Evolutionary conservation across 2,888 invertebrate species (phyloP).

Genomic region (Epirrita christyi): DNA sequence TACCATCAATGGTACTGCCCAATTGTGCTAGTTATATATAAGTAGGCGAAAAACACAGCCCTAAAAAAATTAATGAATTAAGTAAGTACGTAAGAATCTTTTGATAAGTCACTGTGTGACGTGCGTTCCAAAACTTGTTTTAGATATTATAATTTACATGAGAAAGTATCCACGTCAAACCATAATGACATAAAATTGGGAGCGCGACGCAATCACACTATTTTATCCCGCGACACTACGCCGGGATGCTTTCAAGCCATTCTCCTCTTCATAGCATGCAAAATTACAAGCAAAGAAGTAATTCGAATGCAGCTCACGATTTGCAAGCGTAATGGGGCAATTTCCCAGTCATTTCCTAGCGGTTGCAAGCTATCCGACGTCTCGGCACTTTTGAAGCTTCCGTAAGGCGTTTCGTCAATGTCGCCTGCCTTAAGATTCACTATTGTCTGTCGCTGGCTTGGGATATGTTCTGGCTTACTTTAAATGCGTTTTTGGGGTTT

Average conservation of each 20-base stretch:
- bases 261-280: conserved; percentile 56
- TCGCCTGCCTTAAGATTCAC: conserved; percentile 36
- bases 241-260: conserved; percentile 61
- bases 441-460: conserved; percentile 27
- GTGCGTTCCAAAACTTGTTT: too few relatives aligned
- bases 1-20: too few relatives aligned
- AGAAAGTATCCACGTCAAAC: conserved; percentile 24
- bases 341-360: conserved; percentile 79
- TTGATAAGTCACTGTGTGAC: too few relatives aligned
- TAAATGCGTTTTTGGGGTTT: too few relatives aligned
- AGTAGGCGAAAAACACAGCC: too few relatives aligned
- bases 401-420: conserved; percentile 53
- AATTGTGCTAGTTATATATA: too few relatives aligned
- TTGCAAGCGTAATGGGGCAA: conserved; percentile 80
- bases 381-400: conserved; percentile 65
- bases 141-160: background rate
- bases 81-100: too few relatives aligned
- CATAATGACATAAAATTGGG: conserved; percentile 38
- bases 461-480: background rate
- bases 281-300: conserved; percentile 78
- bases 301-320: conserved; percentile 81
- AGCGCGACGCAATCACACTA: conserved; percentile 37
- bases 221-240: conserved; percentile 42
- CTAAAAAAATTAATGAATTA: too few relatives aligned
- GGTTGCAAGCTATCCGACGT: conserved; percentile 73